Conservation (phyloP, 2,888 invertebrate species). For the Petrolisthes cinctipes region DNA sequence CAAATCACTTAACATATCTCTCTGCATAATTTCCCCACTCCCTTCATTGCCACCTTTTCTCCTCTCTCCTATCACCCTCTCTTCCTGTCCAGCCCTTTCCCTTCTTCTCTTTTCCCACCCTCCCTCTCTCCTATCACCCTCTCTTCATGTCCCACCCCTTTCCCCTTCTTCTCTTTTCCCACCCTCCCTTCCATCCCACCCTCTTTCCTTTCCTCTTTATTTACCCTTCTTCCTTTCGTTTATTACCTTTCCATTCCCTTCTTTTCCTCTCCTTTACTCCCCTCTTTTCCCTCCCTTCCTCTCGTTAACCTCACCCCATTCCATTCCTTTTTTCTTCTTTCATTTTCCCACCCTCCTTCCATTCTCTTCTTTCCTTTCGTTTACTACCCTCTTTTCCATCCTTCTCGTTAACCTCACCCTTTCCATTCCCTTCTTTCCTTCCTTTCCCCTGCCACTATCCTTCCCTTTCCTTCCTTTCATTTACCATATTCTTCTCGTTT, state of each 20-base stretch:
- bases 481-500: neutral
- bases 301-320: neutral
- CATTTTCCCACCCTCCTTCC: neutral
- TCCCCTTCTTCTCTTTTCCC: slow-evolving; percentile 13
- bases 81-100: neutral
- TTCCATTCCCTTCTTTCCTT: neutral
- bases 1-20: too few relatives aligned
- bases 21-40: neutral
- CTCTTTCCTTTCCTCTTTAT: neutral
- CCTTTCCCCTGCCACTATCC: neutral
- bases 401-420: too few relatives aligned
- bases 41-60: neutral
- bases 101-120: neutral
- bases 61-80: too few relatives aligned
- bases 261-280: neutral
- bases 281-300: neutral
- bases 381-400: neutral
- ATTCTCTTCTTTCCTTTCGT: neutral
- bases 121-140: neutral
- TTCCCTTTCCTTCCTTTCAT: neutral
- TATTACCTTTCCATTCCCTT: neutral
- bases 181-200: neutral
- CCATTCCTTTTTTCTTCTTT: neutral
- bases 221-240: neutral
- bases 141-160: neutral